Conservation (phyloP, 2,797 vertebrate genomes). For the Aphelocoma californica region DNA sequence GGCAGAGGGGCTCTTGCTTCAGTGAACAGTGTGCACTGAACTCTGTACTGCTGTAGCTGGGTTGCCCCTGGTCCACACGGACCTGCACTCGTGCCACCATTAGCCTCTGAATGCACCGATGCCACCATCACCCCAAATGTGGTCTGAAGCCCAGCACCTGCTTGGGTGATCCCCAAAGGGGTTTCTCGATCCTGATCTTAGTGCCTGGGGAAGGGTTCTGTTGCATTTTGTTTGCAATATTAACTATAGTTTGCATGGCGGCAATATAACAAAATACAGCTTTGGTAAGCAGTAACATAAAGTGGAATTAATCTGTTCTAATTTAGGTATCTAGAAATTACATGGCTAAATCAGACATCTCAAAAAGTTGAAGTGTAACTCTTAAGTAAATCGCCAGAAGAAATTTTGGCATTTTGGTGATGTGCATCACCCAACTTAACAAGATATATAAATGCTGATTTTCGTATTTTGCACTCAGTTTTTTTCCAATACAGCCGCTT, state of each 20-base stretch:
- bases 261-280: not conserved
- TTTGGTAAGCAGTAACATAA: not conserved
- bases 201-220: not conserved
- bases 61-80: not conserved
- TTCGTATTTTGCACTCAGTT: not conserved
- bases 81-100: not conserved
- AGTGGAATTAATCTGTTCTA: not conserved
- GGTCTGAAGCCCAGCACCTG: fast-evolving
- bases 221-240: not conserved
- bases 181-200: not conserved
- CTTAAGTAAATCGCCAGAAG: not conserved
- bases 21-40: no score
- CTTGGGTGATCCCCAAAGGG: not conserved
- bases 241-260: not conserved
- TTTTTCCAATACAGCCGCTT: not conserved
- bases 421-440: not conserved
- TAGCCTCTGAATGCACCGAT: fast-evolving
- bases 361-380: not conserved
- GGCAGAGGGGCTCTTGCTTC: not conserved
- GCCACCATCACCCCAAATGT: fast-evolving
- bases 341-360: not conserved
- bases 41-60: not conserved
- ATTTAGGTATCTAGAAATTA: not conserved
- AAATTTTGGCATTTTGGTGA: not conserved
- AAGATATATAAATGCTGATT: not conserved